Evolutionary conservation across 2,113 vertebrate genomes (phyloP), one percentile per base, ranked within the genome.

Genomic region (Archocentrus centrarchus): DNA sequence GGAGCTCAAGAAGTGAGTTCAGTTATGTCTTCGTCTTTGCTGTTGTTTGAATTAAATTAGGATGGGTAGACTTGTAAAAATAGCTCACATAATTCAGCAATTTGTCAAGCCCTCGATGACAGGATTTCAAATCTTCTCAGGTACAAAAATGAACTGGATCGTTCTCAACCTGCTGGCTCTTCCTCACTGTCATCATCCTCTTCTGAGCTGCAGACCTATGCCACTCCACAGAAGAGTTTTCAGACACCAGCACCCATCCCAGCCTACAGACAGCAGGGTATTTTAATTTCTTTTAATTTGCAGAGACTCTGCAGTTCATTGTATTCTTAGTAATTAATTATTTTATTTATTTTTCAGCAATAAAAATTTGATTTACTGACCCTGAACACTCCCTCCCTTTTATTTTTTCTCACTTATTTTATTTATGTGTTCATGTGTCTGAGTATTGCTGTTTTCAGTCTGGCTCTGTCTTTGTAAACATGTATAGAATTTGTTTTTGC

Each of bases 1-100:
- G 87, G 98, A 98, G 84, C 93, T 98, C 17, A 99, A 98, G 93
- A 97, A 97, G 97, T 98, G 76, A 93, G 93, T 93, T 59, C 4
- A 7, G 27, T 55, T 58, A 8, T 41, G 14, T 87, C 27, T 84
- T 11, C 53, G 78, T 6, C 75, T 73, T 1, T 73, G 44, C 66
- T 6, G 32, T 22, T 76, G 2, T 53, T 8, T 57, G 1, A 55
- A 11, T 85, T 14, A 44, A 41, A 50, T 30, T 11, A 55, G 15
- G 15, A 5, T 44, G 1, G 3, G 18, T 24, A 14, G 2, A 39
- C 32, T 75, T 47, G 27, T 35, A 27, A 60, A 30, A 39, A 7
- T 37, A n/a, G 9, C 27, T 62, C 18, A 22, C 1, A 57, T 11
- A 39, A n/a, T 53, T 82, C 10, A 55, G 18, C 53, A 0, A 14